Evolutionary conservation across 2,888 invertebrate genomes (phyloP).

Genomic region (Rhingia campestris): DNA sequence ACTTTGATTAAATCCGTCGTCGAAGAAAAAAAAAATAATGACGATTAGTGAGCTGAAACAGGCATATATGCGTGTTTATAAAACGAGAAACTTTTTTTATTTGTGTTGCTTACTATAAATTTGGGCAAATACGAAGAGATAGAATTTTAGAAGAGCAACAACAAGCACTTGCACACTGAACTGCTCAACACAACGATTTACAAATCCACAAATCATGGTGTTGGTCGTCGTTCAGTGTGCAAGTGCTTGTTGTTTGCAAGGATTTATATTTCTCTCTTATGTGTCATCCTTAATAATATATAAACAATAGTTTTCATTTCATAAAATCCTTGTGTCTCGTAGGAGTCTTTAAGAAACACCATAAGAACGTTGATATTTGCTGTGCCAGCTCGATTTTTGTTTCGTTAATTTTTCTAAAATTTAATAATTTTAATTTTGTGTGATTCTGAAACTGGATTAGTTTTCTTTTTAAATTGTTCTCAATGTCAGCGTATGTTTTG

Average conservation of each 20-base stretch:
- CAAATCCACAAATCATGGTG: no score
- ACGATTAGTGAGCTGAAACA: constrained; percentile 14
- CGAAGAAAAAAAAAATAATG: not conserved
- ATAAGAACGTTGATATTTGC: no score
- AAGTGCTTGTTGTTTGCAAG: no score
- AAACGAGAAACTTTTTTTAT: not conserved
- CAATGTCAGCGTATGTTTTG: constrained; percentile 27
- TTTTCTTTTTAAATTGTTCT: constrained; percentile 1
- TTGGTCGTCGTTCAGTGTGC: no score
- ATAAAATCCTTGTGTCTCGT: no score
- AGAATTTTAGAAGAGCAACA: not conserved
- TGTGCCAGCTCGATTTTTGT: not conserved
- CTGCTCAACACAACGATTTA: no score
- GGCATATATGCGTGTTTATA: not conserved
- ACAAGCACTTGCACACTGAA: not conserved
- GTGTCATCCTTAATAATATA: no score
- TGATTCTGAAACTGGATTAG: not conserved
- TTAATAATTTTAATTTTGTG: constrained; percentile 13
- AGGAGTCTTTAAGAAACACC: no score
- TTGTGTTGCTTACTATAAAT: not conserved
- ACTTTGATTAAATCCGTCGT: constrained; percentile 3
- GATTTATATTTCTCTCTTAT: no score
- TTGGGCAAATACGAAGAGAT: not conserved
- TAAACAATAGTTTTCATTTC: no score
- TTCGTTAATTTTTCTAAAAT: not conserved